Conservation (phyloP, 2,113 vertebrate genomes). For the Gymnarchus niloticus region DNA sequence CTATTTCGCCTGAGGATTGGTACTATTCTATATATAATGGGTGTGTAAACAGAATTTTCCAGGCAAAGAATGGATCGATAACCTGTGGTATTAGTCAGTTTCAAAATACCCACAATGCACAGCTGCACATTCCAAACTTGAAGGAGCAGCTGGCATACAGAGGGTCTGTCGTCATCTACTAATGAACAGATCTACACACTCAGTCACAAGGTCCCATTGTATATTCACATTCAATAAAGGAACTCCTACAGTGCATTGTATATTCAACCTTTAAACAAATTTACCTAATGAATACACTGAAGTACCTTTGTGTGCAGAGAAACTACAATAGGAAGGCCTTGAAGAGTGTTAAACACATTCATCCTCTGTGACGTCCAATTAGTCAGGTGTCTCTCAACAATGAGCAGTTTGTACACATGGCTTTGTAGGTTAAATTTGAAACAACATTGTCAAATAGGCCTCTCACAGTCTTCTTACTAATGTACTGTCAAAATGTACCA, state of each 20-base stretch:
- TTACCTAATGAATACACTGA: background rate
- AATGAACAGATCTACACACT: background rate
- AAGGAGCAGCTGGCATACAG: background rate
- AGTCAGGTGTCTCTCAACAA: too few species aligned
- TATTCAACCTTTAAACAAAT: background rate
- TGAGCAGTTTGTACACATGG: too few species aligned
- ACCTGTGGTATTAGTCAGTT: background rate
- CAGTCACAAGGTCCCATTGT: background rate
- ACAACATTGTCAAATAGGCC: too few species aligned
- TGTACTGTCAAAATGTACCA: too few species aligned
- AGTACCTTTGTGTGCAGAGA: background rate
- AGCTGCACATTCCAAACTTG: background rate
- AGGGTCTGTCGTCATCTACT: background rate
- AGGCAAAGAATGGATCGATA: background rate
- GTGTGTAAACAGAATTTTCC: background rate
- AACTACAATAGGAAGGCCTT: background rate
- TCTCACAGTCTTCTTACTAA: too few species aligned
- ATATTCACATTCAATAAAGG: background rate
- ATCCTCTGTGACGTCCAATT: too few species aligned
- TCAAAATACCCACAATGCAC: slow-evolving; percentile 1
- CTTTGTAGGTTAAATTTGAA: too few species aligned
- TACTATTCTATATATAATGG: background rate
- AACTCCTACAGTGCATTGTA: background rate
- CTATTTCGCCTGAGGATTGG: background rate
- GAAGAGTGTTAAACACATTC: too few species aligned